Evolutionary conservation across 1,140 invertebrate genomes (phyloP).

Genomic region (Bombus fervidus): DNA sequence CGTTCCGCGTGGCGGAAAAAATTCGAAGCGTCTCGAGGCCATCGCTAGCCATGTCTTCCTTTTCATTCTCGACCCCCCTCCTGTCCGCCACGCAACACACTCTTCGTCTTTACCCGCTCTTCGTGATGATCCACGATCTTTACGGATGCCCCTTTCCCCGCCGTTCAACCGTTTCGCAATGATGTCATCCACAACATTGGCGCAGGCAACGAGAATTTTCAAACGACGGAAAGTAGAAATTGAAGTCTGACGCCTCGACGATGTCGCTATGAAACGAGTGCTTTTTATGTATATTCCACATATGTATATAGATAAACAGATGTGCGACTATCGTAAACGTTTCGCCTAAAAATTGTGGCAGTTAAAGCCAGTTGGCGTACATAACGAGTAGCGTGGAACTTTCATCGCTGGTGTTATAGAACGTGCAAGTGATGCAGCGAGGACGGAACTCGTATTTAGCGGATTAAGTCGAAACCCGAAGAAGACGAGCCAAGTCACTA

Average conservation of each 20-base stretch:
- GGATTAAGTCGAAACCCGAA: conserved; percentile 22
- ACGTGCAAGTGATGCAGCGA: not conserved
- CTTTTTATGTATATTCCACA: not conserved
- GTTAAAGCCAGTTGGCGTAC: not conserved
- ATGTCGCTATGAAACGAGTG: not conserved
- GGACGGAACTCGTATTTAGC: not conserved
- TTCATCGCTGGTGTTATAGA: not conserved
- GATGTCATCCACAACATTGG: conserved; percentile 73
- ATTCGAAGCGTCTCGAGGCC: not conserved
- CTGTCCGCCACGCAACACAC: not conserved
- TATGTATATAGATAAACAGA: too few species aligned
- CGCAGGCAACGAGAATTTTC: conserved; percentile 45
- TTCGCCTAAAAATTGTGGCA: not conserved
- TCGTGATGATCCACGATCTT: conserved; percentile 61
- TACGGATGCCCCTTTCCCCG: conserved; percentile 53
- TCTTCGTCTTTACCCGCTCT: not conserved
- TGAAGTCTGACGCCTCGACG: too few species aligned
- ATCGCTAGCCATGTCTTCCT: conserved; percentile 48
- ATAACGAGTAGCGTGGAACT: not conserved
- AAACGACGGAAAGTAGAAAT: not conserved
- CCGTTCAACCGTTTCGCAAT: conserved; percentile 63
- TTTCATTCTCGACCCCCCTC: conserved; percentile 38
- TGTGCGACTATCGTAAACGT: too few species aligned
- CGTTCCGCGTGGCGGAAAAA: not conserved
- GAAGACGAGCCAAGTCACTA: not conserved